These are phyloP conservation scores for Lasioglossum villosulum DNA, from an alignment of 2,888 invertebrate genomes.

Conservation along the genomic window DNA sequence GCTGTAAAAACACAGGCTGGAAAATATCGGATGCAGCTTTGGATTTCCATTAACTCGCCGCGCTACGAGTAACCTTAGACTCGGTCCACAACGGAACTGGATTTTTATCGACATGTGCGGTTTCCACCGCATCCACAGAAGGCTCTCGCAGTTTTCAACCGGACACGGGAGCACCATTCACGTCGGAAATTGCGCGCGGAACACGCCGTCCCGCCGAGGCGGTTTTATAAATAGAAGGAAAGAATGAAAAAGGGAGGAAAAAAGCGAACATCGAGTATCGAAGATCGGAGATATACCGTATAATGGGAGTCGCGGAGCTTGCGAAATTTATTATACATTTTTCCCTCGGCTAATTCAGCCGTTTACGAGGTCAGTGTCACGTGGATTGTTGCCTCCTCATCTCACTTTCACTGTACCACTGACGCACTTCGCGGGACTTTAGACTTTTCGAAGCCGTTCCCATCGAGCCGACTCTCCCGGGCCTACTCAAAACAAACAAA, in stretches of 20 bases:
- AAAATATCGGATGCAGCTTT: conserved; percentile 28
- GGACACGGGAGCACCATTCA: neutral
- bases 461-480: neutral
- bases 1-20: conserved; percentile 18
- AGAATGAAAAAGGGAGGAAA: neutral
- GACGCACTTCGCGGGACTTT: neutral
- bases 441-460: neutral
- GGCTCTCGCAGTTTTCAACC: conserved; percentile 5
- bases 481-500: neutral
- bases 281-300: neutral
- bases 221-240: conserved; percentile 5
- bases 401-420: conserved; percentile 36
- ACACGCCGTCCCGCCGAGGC: neutral
- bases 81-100: conserved; percentile 40
- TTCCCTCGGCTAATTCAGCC: conserved; percentile 10
- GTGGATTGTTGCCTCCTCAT: conserved; percentile 25
- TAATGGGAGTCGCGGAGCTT: neutral
- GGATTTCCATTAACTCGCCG: conserved; percentile 44
- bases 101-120: conserved; percentile 41
- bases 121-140: conserved; percentile 31
- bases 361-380: conserved; percentile 42
- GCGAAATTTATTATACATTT: conserved; percentile 21
- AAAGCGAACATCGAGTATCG: neutral
- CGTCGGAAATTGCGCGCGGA: conserved; percentile 4
- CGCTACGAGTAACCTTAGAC: conserved; percentile 35